These are phyloP conservation scores for Meta bourneti DNA, from an alignment of 2,888 invertebrate species.

Conservation along the genomic window DNA sequence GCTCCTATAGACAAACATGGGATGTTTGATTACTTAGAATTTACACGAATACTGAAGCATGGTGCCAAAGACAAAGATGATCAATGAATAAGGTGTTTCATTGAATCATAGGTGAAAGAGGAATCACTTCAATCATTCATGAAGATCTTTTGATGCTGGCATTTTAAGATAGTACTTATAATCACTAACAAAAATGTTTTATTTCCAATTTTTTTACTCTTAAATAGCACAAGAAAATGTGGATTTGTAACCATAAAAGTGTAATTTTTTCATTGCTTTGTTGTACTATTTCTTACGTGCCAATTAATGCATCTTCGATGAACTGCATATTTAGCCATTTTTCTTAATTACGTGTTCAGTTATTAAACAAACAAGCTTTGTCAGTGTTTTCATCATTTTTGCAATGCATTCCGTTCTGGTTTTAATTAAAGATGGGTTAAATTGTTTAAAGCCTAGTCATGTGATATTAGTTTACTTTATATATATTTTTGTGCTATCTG, in stretches of 20 bases:
- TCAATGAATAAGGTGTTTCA: slow-evolving; percentile 49
- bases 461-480: slow-evolving; percentile 39
- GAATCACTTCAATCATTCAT: background rate
- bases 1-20: slow-evolving; percentile 94
- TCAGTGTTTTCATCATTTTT: background rate
- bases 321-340: background rate
- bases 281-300: background rate
- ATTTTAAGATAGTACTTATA: slow-evolving; percentile 26
- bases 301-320: background rate
- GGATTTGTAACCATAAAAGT: background rate
- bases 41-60: slow-evolving; percentile 98
- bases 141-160: background rate
- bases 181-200: background rate
- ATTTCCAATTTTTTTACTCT: background rate
- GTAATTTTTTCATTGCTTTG: background rate
- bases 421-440: background rate
- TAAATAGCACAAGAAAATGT: background rate
- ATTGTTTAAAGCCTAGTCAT: slow-evolving; percentile 49
- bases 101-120: too few relatives aligned
- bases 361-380: background rate
- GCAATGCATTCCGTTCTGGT: background rate
- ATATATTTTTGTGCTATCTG: slow-evolving; percentile 18
- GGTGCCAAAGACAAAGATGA: slow-evolving; percentile 99
- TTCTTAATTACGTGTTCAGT: background rate
- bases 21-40: slow-evolving; percentile 98